Conservation (phyloP, 1,140 invertebrate species). For the Drosophila quadrilineata region DNA sequence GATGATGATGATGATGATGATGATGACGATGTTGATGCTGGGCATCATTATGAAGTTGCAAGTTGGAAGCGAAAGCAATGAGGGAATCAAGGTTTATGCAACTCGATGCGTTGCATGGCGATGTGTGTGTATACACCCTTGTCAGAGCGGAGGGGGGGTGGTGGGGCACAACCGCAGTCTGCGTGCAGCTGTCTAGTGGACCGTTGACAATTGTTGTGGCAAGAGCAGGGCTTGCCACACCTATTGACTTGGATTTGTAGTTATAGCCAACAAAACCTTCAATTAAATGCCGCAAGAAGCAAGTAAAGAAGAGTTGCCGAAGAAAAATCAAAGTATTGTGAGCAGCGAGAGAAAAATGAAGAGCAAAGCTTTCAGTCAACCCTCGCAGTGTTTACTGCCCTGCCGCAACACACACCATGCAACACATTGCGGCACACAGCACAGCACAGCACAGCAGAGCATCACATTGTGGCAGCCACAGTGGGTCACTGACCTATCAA, state of each 20-base stretch:
- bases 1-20: constrained; percentile 29
- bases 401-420: constrained; percentile 43
- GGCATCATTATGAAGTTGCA: constrained; percentile 1
- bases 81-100: constrained; percentile 34
- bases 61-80: neutral
- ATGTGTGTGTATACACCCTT: neutral
- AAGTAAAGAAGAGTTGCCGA: too few species aligned
- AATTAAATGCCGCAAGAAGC: constrained; percentile 20
- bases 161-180: constrained; percentile 38
- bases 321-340: too few species aligned
- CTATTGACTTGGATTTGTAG: constrained; percentile 32
- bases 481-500: constrained; percentile 77
- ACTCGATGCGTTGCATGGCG: constrained; percentile 52
- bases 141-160: neutral
- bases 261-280: constrained; percentile 13
- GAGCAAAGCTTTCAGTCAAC: constrained; percentile 28
- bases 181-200: constrained; percentile 21
- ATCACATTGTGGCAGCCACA: constrained; percentile 19
- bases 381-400: constrained; percentile 42
- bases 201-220: constrained; percentile 27
- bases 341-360: too few species aligned
- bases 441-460: constrained; percentile 8
- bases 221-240: neutral
- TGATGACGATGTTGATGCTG: neutral
- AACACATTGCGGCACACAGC: neutral